A percentile compares a stretch with the other conserved stretches of the same genome.
Conservation (phyloP, 2,113 vertebrate species). For the Trogon surrucura region DNA sequence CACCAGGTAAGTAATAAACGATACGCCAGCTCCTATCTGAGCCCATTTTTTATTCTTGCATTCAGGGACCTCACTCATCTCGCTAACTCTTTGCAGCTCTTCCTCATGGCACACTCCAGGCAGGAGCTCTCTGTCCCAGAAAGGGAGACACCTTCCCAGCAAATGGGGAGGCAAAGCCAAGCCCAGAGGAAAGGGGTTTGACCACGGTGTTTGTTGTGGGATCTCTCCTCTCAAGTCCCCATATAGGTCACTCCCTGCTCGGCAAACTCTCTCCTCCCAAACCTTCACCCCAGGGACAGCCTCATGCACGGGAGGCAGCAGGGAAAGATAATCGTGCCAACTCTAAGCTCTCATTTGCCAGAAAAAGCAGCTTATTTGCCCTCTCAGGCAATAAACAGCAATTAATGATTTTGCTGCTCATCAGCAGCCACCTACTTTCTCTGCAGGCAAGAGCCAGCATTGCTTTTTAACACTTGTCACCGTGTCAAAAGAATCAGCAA, state of each 20-base stretch:
- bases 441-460: neutral
- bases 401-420: neutral
- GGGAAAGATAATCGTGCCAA: neutral
- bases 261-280: neutral
- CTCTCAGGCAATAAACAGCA: neutral
- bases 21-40: neutral
- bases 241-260: neutral
- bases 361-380: neutral
- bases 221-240: neutral
- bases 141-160: neutral
- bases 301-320: fast-evolving
- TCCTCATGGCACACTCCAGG: fast-evolving
- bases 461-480: neutral
- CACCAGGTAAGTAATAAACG: neutral
- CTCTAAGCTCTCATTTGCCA: neutral
- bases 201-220: neutral
- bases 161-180: neutral
- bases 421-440: neutral
- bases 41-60: neutral
- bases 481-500: neutral
- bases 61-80: neutral
- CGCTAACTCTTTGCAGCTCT: neutral
- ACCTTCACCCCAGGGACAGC: neutral
- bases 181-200: neutral
- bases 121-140: neutral